phyloP scores from a whole-genome alignment of 2,888 invertebrate genomes.

The Willowsia nigromaculata region DNA sequence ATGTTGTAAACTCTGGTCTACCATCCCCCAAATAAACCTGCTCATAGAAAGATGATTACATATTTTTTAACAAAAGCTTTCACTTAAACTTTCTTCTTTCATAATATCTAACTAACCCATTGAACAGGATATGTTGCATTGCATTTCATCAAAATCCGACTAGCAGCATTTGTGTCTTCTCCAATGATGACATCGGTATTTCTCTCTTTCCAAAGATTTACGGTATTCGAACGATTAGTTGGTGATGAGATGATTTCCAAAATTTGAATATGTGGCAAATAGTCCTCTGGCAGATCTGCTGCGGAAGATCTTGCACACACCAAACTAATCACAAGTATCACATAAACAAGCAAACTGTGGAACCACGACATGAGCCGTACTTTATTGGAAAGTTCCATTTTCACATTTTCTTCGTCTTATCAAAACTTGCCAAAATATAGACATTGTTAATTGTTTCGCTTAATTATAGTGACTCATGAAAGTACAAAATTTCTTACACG shows the following conservation, averaged over 20 bases:
- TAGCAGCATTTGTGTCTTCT: slow-evolving; percentile 61
- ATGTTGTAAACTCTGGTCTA: slow-evolving; percentile 71
- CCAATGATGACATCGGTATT: slow-evolving; percentile 69
- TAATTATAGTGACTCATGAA: not conserved
- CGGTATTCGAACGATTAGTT: slow-evolving; percentile 40
- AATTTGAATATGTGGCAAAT: slow-evolving; percentile 61
- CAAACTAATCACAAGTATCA: not conserved
- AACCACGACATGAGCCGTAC: slow-evolving; percentile 3
- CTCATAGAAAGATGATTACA: not conserved
- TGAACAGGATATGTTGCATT: slow-evolving; percentile 72
- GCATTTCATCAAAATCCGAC: slow-evolving; percentile 70
- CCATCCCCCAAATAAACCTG: slow-evolving; percentile 64
- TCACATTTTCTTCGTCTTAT: slow-evolving; percentile 30
- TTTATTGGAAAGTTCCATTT: slow-evolving; percentile 58
- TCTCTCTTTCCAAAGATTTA: slow-evolving; percentile 46
- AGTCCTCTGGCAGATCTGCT: slow-evolving; percentile 45
- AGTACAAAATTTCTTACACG: not conserved
- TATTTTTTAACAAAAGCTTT: not conserved
- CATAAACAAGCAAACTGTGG: slow-evolving; percentile 8
- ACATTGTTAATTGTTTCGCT: slow-evolving; percentile 32
- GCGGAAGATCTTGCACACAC: not conserved
- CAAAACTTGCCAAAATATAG: not conserved
- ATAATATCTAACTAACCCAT: slow-evolving; percentile 29
- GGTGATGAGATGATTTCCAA: slow-evolving; percentile 65
- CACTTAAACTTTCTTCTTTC: not conserved